These are phyloP conservation scores for Tortricodes alternella DNA, from an alignment of 2,888 invertebrate species.

Conservation along the genomic window DNA sequence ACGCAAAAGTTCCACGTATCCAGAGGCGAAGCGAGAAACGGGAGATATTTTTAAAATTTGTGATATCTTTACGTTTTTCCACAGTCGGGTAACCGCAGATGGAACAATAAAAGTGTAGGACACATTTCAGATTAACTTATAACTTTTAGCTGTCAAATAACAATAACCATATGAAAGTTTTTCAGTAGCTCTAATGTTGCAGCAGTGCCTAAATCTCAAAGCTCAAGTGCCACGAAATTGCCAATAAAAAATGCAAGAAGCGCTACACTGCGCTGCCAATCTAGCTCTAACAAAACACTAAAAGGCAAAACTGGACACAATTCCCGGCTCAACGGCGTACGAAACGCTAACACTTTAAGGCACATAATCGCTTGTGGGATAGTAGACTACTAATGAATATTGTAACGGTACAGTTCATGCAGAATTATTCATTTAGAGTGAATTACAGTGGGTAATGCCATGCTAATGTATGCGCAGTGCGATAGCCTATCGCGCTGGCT, in stretches of 20 bases:
- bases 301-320: background rate
- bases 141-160: too few species aligned
- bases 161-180: background rate
- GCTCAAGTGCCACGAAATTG: constrained; percentile 14
- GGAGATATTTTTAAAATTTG: too few species aligned
- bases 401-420: constrained; percentile 35
- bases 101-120: too few species aligned
- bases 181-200: background rate
- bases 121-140: too few species aligned
- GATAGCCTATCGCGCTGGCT: constrained; percentile 45
- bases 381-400: constrained; percentile 37
- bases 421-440: constrained; percentile 51
- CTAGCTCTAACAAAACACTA: constrained; percentile 28
- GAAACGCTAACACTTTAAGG: constrained; percentile 7
- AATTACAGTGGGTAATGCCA: constrained; percentile 49
- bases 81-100: too few species aligned
- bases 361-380: constrained; percentile 10
- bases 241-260: constrained; percentile 29
- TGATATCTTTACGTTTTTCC: too few species aligned
- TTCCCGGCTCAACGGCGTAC: background rate
- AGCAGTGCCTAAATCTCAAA: constrained; percentile 18
- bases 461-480: constrained; percentile 52
- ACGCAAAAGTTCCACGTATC: too few species aligned
- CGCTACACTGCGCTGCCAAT: constrained; percentile 13
- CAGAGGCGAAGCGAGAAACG: too few species aligned